These are phyloP conservation scores for Poeciliopsis occidentalis DNA, from an alignment of 2,113 vertebrate genomes.

Conservation along the genomic window DNA sequence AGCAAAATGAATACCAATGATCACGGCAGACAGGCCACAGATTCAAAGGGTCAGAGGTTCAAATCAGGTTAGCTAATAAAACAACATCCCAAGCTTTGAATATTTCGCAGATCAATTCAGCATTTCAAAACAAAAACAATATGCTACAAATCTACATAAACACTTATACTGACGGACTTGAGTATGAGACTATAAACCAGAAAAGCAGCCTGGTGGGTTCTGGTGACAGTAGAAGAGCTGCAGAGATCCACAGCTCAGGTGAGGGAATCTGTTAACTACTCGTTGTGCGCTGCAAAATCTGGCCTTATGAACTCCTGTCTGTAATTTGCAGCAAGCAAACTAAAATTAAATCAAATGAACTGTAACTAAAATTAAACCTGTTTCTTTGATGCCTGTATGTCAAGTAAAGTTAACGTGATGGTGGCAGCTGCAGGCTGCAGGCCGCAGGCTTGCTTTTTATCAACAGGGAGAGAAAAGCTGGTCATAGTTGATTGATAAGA, in stretches of 20 bases:
- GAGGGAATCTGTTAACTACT: neutral
- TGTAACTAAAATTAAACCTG: too few species aligned
- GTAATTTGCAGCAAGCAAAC: too few species aligned
- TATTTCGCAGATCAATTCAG: neutral
- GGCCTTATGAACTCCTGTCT: too few species aligned
- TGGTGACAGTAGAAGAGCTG: neutral
- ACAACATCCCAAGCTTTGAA: too few species aligned
- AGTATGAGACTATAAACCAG: neutral
- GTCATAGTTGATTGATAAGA: neutral
- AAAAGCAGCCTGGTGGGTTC: neutral
- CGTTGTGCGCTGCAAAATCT: too few species aligned
- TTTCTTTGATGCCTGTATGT: neutral
- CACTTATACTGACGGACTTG: neutral
- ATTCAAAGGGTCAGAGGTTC: too few species aligned
- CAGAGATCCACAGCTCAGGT: neutral
- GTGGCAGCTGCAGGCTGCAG: neutral
- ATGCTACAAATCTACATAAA: too few species aligned
- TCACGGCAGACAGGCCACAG: too few species aligned
- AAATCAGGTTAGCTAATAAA: too few species aligned
- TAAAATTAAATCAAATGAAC: too few species aligned
- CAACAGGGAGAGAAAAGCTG: neutral
- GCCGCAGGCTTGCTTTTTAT: neutral
- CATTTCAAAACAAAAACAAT: neutral
- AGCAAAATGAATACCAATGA: too few species aligned
- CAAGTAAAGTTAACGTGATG: neutral